Base-by-base conservation (phyloP, 2,113 vertebrate genomes). In the Struthidea cinerea region DNA sequence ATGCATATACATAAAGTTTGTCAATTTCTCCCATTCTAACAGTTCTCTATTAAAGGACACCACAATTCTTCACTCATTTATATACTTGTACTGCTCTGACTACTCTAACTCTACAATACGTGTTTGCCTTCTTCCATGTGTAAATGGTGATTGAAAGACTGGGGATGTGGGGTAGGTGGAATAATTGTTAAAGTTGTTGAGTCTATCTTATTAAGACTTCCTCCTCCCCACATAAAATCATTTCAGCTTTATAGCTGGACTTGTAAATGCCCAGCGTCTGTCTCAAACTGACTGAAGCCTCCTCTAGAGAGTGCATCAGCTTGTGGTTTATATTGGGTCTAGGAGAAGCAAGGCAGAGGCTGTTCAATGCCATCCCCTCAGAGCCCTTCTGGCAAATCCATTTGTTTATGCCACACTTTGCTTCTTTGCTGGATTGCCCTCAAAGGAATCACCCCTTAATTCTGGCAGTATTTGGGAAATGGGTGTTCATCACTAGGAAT, bases 321-420 rank as follows among this genome's bases (percentile, higher is more conserved):
- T 39, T 85, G 13, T 74, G 50, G 52, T 37, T 89, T 39, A 5
- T 46, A 50, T 1, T 21, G 9, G 37, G 78, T 13, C 13, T 73
- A 50, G 61, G 41, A 94, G 27, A 84, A 93, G 50, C 71, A 95
- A 90, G 32, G 24, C 55, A 87, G 24, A 50, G 39, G 11, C 18
- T 87, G 33, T 42, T 64, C 30, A 39, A 8, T 52, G 49, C 30
- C 1, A 2, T 52, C 37, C 18, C 21, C 18, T 87, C 73, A 73
- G 18, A 91, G 44, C 17, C 19, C 17, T 57, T 55, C 49, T 64
- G 41, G 18, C 16, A 65, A 68, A 84, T 19, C 33, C 10, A 18
- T 42, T 21, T 27, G 28, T 39, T 69, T 56, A 64, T 35, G 57
- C 46, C 6, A 13, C 60, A 32, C 11, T 65, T 74, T 42, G 13